These are phyloP conservation scores for Sciaenops ocellatus DNA, from an alignment of 2,797 vertebrate genomes.

Conservation along the genomic window DNA sequence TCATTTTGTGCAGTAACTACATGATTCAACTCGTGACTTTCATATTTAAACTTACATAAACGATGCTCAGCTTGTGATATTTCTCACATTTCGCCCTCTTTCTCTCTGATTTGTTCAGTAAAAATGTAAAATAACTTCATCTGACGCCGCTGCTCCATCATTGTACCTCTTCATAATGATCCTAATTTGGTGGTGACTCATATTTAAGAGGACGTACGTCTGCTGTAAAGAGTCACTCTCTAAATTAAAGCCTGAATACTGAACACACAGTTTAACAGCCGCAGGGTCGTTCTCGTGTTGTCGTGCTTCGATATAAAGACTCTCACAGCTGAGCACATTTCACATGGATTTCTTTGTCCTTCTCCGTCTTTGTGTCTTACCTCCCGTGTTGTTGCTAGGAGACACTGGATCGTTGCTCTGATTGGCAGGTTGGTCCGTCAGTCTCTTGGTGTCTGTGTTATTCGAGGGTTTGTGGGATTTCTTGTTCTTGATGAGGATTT, in stretches of 20 bases:
- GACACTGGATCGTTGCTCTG: constrained; percentile 93
- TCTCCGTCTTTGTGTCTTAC: constrained; percentile 76
- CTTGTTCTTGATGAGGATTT: constrained; percentile 99
- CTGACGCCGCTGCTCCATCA: constrained; percentile 5
- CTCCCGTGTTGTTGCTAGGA: constrained; percentile 91
- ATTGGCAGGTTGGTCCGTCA: constrained; percentile 93
- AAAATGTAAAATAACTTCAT: not conserved
- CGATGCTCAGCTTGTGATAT: not conserved
- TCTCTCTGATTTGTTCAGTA: not conserved
- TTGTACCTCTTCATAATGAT: constrained; percentile 19
- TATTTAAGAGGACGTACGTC: constrained; percentile 26
- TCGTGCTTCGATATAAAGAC: constrained; percentile 18
- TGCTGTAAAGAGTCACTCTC: not conserved
- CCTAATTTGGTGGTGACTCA: constrained; percentile 40
- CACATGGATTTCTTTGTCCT: constrained; percentile 38
- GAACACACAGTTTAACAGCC: not conserved
- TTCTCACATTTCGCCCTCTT: not conserved
- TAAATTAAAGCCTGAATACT: not conserved
- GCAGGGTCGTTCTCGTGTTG: not conserved
- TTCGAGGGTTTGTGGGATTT: constrained; percentile 96
- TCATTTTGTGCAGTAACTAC: no score
- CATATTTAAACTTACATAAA: not conserved
- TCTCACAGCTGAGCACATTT: constrained; percentile 40
- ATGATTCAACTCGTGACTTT: not conserved
- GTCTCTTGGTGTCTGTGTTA: constrained; percentile 91